A percentile compares a stretch with the other conserved stretches of the same genome.
phyloP scores from a whole-genome alignment of 2,888 invertebrate genomes.

The Automeris io region DNA sequence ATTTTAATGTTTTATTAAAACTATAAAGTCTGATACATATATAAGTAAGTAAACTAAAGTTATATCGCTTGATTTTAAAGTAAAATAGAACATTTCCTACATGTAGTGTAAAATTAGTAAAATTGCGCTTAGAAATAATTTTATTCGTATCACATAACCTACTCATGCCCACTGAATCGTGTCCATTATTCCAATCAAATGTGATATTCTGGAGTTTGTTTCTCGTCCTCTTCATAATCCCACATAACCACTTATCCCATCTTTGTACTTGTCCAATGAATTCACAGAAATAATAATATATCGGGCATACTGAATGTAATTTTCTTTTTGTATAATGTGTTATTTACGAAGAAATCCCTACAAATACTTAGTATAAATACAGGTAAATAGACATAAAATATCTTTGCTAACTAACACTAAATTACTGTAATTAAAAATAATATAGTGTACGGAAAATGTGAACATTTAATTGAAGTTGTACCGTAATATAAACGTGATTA shows the following conservation, averaged over 20 bases:
- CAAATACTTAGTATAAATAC: too few relatives aligned
- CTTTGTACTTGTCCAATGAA: not conserved
- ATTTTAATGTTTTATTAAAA: not conserved
- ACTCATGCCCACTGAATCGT: constrained; percentile 27
- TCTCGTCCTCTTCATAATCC: not conserved
- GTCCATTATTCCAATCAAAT: constrained; percentile 33
- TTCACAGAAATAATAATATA: not conserved
- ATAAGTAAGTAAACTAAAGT: not conserved
- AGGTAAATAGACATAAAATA: too few relatives aligned
- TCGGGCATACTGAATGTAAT: too few relatives aligned
- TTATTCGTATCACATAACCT: constrained; percentile 10
- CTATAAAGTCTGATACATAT: not conserved
- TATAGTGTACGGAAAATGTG: too few relatives aligned
- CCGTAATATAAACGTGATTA: too few relatives aligned
- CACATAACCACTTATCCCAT: not conserved
- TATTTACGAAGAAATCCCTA: too few relatives aligned
- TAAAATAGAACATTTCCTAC: not conserved
- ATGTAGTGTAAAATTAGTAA: not conserved
- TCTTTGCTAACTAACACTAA: too few relatives aligned
- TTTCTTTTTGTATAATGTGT: too few relatives aligned
- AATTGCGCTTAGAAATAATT: not conserved
- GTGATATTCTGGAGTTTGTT: constrained; percentile 28
- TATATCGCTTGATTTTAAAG: not conserved
- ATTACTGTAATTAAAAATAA: too few relatives aligned
- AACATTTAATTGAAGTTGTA: too few relatives aligned